Evolutionary conservation across 1,140 invertebrate genomes (phyloP).

Genomic region (Drosophila ogumai): DNA sequence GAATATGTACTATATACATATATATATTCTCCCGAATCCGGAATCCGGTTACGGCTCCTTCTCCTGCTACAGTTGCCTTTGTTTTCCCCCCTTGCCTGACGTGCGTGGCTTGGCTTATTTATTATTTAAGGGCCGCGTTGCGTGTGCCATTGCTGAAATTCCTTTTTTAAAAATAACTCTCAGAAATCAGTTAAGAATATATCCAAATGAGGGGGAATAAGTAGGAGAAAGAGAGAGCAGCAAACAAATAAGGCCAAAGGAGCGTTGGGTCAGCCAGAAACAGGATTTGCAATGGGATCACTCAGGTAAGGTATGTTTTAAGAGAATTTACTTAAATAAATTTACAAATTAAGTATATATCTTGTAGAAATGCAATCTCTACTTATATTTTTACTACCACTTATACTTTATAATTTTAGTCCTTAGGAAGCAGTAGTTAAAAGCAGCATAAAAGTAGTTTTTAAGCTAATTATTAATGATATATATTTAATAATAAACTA

Average conservation of each 20-base stretch:
- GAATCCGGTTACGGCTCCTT: neutral
- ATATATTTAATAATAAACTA: neutral
- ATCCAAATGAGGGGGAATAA: slow-evolving; percentile 31
- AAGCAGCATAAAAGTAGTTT: no score
- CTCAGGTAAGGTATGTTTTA: no score
- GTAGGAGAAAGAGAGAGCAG: neutral
- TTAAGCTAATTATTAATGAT: neutral
- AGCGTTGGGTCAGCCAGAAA: neutral
- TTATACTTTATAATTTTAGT: no score
- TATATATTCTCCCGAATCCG: slow-evolving; percentile 3
- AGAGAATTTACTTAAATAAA: neutral
- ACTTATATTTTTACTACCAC: no score
- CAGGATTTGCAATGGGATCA: neutral
- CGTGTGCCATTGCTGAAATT: slow-evolving; percentile 63
- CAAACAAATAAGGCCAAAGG: slow-evolving; percentile 34
- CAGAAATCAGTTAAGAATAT: slow-evolving; percentile 60
- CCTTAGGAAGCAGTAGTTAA: no score
- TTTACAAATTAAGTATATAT: no score
- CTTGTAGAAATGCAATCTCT: no score
- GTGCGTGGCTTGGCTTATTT: slow-evolving; percentile 66
- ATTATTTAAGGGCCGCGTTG: slow-evolving; percentile 63
- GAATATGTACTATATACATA: neutral
- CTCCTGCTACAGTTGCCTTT: neutral
- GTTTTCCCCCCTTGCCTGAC: slow-evolving; percentile 6
- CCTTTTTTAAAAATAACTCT: slow-evolving; percentile 48